Evolutionary conservation across 2,797 vertebrate species (phyloP), one percentile per base, ranked within the genome.

Genomic region (Neostethus bicornis): DNA sequence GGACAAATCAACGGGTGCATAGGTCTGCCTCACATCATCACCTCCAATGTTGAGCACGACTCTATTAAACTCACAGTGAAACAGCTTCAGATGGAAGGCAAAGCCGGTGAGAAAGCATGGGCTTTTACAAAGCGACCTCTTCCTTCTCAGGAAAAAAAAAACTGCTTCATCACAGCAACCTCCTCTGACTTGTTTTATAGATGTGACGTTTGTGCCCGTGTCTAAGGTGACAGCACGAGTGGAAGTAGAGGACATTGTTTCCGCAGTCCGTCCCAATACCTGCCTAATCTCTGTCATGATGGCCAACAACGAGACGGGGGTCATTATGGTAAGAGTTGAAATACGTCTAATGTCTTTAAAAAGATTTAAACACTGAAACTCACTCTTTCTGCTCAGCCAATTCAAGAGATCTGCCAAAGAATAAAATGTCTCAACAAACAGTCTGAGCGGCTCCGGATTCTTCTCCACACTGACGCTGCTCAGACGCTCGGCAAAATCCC

Each of bases 241-340:
- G 1, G 95, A 98, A 73, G 94, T 91, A 7, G 93, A 95, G 0
- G 95, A 97, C 11, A 6, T 98, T 29, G 59, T 99, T 0, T 90
- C 94, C 0, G 90, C 93, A 0, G 43, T 99, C 61, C 91, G 92
- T 50, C 93, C 94, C 0, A 89, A 91, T 86, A 99, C 97, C 0
- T 95, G 96, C 84, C 91, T 99, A 2, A 85, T 99, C 76, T 96
- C 95, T 12, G 11, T 98, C 70, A 99, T 99, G 97, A 54, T 98
- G 83, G 97, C 97, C 61, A 99, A 99, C 80, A 99, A 99, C 0
- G 97, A 99, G 90, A 99, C 96, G 0, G 97, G 97, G 0, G 77
- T 97, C 37, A 46, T 99, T 71, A 99, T 99, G 97, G 97, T 98
- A 78, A 92, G 91, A 51, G 17, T 12, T 41, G 2, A 54, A 1